phyloP scores from a whole-genome alignment of 2,888 invertebrate species.

The Agrochola lota region DNA sequence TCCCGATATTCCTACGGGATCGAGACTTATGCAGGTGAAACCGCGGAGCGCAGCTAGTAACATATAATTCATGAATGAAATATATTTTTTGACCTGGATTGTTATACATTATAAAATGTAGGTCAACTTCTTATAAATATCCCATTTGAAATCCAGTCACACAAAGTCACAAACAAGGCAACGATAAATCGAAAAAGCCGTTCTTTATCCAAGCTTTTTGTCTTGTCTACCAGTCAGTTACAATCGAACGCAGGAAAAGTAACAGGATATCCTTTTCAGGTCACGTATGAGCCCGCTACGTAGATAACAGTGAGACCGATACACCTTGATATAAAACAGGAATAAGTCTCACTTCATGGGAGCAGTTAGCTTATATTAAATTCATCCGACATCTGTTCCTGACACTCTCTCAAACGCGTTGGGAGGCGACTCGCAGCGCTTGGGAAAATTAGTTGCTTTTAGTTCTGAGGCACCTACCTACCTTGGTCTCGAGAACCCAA shows the following conservation, averaged over 20 bases:
- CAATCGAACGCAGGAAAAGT: slow-evolving; percentile 64
- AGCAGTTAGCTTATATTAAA: slow-evolving; percentile 60
- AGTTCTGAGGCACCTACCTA: slow-evolving; percentile 48
- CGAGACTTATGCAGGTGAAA: no score
- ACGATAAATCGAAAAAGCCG: slow-evolving; percentile 58
- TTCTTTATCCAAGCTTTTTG: slow-evolving; percentile 54
- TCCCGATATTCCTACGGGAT: no score
- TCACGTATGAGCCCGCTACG: slow-evolving; percentile 60
- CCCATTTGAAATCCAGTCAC: slow-evolving; percentile 47
- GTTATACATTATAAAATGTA: background rate
- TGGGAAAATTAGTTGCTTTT: slow-evolving; percentile 62
- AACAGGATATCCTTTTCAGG: slow-evolving; percentile 63
- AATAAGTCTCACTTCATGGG: slow-evolving; percentile 46
- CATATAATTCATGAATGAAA: no score
- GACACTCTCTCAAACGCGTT: slow-evolving; percentile 62
- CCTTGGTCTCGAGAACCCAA: slow-evolving; percentile 51
- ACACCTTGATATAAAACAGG: slow-evolving; percentile 57
- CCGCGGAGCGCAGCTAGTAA: no score
- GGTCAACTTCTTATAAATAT: slow-evolving; percentile 22
- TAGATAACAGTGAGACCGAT: slow-evolving; percentile 55
- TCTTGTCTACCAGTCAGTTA: slow-evolving; percentile 60
- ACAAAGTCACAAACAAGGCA: slow-evolving; percentile 49
- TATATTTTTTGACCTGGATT: background rate
- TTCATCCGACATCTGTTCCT: slow-evolving; percentile 63
- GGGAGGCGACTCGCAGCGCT: slow-evolving; percentile 33